Percentiles rank a stretch among this genome's conserved stretches.
Conservation (phyloP, 2,797 vertebrate genomes). For the Labroides dimidiatus region DNA sequence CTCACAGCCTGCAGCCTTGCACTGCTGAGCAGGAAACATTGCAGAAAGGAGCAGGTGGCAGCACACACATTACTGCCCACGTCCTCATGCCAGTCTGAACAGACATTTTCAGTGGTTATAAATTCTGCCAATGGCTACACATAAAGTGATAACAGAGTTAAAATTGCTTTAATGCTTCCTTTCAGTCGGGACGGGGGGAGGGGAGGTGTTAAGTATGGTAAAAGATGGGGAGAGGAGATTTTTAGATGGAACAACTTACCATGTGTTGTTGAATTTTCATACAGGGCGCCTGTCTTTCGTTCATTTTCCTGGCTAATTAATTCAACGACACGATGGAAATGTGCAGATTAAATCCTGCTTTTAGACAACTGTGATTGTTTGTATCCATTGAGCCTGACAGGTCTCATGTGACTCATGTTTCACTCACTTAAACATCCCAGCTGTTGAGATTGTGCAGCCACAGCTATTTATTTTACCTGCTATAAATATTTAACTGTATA, state of each 20-base stretch:
- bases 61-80: constrained; percentile 69
- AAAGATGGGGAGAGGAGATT: constrained; percentile 43
- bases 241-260: constrained; percentile 50
- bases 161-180: constrained; percentile 56
- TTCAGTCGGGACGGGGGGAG: constrained; percentile 26
- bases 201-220: constrained; percentile 38
- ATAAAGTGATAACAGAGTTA: constrained; percentile 59
- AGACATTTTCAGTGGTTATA: constrained; percentile 62
- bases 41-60: constrained; percentile 75
- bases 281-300: constrained; percentile 22
- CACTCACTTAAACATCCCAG: constrained; percentile 45
- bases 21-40: constrained; percentile 60
- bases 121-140: constrained; percentile 58
- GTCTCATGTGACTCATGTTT: constrained; percentile 20
- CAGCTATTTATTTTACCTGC: constrained; percentile 73
- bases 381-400: constrained; percentile 21
- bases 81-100: constrained; percentile 72
- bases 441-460: constrained; percentile 55
- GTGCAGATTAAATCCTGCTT: constrained; percentile 28
- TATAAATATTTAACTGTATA: constrained; percentile 82
- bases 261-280: constrained; percentile 46
- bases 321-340: constrained; percentile 23
- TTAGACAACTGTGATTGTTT: constrained; percentile 19
- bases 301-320: constrained; percentile 24
- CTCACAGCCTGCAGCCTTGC: constrained; percentile 52